phyloP scores from a whole-genome alignment of 2,113 vertebrate species.

The human region GRCh38 chr7:104447501-104448000 shows the following conservation, averaged over 20 bases:
- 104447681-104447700: not conserved
- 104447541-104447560: not conserved
- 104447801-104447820: not conserved
- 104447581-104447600: not conserved
- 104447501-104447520: not conserved
- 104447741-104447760: constrained; percentile 4
- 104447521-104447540: not conserved
- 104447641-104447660: not conserved
- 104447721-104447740: not conserved
- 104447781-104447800: constrained; percentile 32
- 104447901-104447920: not conserved
- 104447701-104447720: not conserved
- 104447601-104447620: not conserved
- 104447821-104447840: constrained; percentile 16
- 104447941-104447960: not conserved
- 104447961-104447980: constrained; percentile 26
- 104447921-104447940: constrained; percentile 4
- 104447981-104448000: not conserved
- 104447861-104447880: constrained; percentile 63
- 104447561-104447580: not conserved
- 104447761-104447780: not conserved
- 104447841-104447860: constrained; percentile 66
- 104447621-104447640: not conserved
- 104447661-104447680: not conserved
- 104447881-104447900: constrained; percentile 36